A percentile compares a stretch with the other conserved stretches of the same genome.
These are phyloP conservation scores for Hyles euphorbiae DNA, from an alignment of 1,140 invertebrate species.

Conservation along the genomic window DNA sequence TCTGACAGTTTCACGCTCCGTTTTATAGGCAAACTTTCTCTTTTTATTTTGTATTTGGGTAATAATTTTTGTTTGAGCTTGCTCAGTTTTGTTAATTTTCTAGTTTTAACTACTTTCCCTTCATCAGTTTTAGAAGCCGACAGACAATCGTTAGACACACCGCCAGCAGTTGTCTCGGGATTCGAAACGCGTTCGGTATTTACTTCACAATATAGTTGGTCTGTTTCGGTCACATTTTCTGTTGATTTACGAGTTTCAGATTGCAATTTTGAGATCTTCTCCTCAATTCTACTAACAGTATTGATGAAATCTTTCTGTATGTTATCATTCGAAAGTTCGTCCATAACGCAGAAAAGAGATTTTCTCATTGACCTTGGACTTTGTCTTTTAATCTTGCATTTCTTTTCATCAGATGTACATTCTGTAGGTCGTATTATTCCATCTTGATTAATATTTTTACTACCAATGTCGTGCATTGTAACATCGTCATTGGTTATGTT, in stretches of 20 bases:
- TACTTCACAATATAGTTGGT: not conserved
- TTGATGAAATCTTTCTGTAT: too few relatives aligned
- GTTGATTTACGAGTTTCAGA: not conserved
- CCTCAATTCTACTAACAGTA: not conserved
- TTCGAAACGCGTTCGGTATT: too few relatives aligned
- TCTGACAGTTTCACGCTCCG: slow-evolving; percentile 18
- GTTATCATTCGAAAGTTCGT: too few relatives aligned
- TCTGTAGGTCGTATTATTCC: too few relatives aligned
- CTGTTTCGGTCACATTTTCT: not conserved
- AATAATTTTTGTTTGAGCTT: slow-evolving; percentile 43
- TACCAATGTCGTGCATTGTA: too few relatives aligned
- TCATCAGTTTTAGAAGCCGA: not conserved
- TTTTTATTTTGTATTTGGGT: slow-evolving; percentile 52
- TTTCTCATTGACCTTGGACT: too few relatives aligned
- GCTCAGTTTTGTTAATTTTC: slow-evolving; percentile 45
- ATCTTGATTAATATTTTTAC: too few relatives aligned
- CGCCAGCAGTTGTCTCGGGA: not conserved
- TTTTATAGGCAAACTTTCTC: slow-evolving; percentile 21
- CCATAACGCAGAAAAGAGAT: too few relatives aligned
- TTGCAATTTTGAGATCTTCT: not conserved
- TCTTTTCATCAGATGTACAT: too few relatives aligned
- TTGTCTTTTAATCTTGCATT: too few relatives aligned
- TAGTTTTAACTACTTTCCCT: slow-evolving; percentile 14
- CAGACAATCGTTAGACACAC: not conserved
- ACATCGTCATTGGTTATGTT: too few relatives aligned